These are phyloP conservation scores for Scopus umbretta DNA, from an alignment of 2,113 vertebrate genomes.

Conservation along the genomic window DNA sequence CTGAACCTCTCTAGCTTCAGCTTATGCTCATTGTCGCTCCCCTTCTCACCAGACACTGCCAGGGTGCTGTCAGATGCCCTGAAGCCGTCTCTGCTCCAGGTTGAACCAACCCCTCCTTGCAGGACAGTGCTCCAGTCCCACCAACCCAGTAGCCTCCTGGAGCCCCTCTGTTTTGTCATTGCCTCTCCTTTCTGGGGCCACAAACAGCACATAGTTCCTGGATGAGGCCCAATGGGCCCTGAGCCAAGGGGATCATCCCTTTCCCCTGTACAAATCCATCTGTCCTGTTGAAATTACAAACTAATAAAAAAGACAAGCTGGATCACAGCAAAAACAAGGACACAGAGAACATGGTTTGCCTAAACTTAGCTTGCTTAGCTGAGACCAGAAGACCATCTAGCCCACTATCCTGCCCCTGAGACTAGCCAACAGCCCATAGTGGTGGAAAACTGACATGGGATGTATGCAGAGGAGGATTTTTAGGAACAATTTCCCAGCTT, in stretches of 20 bases:
- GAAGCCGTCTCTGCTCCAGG: background rate
- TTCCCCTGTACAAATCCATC: background rate
- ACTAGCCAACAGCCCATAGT: background rate
- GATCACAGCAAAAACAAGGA: background rate
- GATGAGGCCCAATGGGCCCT: fast-evolving
- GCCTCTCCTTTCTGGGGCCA: background rate
- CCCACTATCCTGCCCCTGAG: background rate
- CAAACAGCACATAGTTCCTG: background rate
- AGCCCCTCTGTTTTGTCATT: background rate
- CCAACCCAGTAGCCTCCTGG: background rate
- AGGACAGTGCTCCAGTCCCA: background rate
- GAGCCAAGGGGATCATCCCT: background rate
- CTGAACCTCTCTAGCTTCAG: background rate
- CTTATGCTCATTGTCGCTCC: background rate
- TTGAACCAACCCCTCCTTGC: fast-evolving
- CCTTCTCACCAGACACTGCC: background rate
- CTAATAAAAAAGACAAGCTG: background rate
- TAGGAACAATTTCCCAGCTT: background rate
- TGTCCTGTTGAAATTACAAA: background rate
- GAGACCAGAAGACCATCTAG: background rate
- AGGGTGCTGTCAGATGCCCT: background rate
- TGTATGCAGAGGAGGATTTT: background rate
- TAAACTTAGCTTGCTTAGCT: background rate
- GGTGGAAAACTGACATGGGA: background rate
- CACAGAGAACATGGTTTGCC: background rate